Evolutionary conservation across 2,888 invertebrate genomes (phyloP), one percentile per base, ranked within the genome.

Genomic region (Chaitophorus viminalis): DNA sequence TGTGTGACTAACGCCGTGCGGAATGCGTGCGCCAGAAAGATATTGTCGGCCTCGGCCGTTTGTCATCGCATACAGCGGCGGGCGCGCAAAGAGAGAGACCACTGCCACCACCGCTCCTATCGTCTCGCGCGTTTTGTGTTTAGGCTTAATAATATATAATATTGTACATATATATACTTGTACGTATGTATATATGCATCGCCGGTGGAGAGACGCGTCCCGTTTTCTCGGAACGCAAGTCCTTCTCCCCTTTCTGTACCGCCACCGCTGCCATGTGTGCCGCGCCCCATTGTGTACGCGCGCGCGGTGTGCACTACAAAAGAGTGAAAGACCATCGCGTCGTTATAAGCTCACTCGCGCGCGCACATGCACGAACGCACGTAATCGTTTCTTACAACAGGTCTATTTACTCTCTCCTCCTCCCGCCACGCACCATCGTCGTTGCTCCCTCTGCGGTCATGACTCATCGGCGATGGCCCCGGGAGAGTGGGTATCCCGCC

Each of bases 141-240:
- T n/a, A n/a, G n/a, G n/a, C n/a, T n/a, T n/a, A n/a, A n/a, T n/a
- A n/a, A n/a, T n/a, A n/a, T n/a, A n/a, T n/a, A n/a, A n/a, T n/a
- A n/a, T n/a, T n/a, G n/a, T n/a, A n/a, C n/a, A n/a, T n/a, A n/a
- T n/a, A n/a, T n/a, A n/a, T n/a, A n/a, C n/a, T n/a, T n/a, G n/a
- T n/a, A n/a, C n/a, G n/a, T n/a, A n/a, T n/a, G n/a, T n/a, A n/a
- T n/a, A n/a, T n/a, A n/a, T n/a, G 46, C 11, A 14, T 46, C 72
- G 39, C 14, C 9, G 68, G 18, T 68, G n/a, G 36, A 25, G 52
- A 8, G 72, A 72, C 25, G 54, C 60, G 60, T 83, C 83, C 83
- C 83, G 83, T 83, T 83, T 83, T 83, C 83, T 75, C 83, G 83
- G 82, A 82, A 82, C 74, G 75, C 83, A 75, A 18, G 65, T 11